Base-by-base conservation (phyloP, 2,888 invertebrate species). In the Agriopis leucophaearia region DNA sequence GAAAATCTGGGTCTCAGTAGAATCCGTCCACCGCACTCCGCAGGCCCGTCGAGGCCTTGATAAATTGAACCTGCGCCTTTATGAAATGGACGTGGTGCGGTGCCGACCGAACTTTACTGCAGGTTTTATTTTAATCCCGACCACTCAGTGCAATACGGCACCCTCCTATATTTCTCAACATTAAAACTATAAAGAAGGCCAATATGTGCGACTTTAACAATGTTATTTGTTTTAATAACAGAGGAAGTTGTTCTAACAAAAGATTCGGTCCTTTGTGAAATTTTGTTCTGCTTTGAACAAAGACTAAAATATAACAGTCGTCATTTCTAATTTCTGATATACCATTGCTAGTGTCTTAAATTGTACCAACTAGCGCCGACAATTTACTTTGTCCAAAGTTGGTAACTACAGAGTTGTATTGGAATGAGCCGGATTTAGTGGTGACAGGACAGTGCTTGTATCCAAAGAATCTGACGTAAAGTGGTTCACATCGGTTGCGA, bases 1-100 rank as follows among this genome's bases (percentile, higher is more conserved):
- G 76, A 72, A 78, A 83, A 82, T 79, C 80, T 79, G 80, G 59
- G 66, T 68, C 59, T 70, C 62, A 35, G 54, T 51, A 56, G 57
- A 56, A 72, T 71, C 71, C 71, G 66, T 63, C 72, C 55, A 15
- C 63, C 74, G 44, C 50, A 45, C 59, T 55, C 63, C 42, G 60
- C 67, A 59, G 48, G 48, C 45, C 52, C 42, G 59, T 9, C 35
- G 50, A 60, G 60, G 60, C 58, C 50, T 59, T 54, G 47, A 66
- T 63, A 66, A 59, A 66, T 71, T 70, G 66, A 68, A 65, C 69
- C 66, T 70, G 58, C 35, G 51, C 59, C 64, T 68, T 66, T 71
- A 71, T 72, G 57, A 66, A 66, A 71, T 56, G 57, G 52, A 66
- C 66, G 52, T 64, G 51, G 54, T 60, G 44, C 56, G 35, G 44